A percentile compares a stretch with the other conserved stretches of the same genome.
Conservation (phyloP, 2,797 vertebrate genomes). For the Ispidina picta region DNA sequence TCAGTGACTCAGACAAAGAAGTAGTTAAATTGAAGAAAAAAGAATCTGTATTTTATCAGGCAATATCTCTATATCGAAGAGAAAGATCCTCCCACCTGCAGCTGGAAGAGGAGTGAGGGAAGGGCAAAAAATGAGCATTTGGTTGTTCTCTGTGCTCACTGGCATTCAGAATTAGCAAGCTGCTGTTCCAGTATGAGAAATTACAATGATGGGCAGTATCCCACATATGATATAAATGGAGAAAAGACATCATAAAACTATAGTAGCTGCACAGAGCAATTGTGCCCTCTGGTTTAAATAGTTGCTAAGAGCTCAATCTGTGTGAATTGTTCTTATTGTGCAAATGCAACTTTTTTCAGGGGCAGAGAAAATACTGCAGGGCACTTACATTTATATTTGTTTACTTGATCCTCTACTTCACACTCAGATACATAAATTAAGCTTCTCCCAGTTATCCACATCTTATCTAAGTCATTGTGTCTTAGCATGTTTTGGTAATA, state of each 20-base stretch:
- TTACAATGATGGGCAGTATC: slow-evolving; percentile 32
- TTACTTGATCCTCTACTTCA: neutral
- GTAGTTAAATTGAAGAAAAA: neutral
- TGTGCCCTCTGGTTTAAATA: neutral
- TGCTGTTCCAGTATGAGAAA: neutral
- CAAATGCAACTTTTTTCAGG: neutral
- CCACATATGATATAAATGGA: neutral
- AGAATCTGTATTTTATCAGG: neutral
- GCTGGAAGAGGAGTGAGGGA: slow-evolving; percentile 5
- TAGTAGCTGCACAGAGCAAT: neutral
- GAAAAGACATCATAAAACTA: slow-evolving; percentile 17
- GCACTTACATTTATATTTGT: neutral
- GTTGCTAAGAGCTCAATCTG: neutral
- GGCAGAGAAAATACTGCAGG: neutral
- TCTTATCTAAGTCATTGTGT: neutral
- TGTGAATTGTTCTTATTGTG: neutral
- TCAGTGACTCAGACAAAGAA: slow-evolving; percentile 14
- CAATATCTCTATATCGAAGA: neutral
- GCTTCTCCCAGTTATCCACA: neutral
- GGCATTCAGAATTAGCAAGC: neutral
- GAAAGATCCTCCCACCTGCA: slow-evolving; percentile 44
- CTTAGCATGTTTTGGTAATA: neutral
- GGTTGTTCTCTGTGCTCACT: neutral
- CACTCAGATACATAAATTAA: neutral
- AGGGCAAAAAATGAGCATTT: slow-evolving; percentile 6